phyloP scores from a whole-genome alignment of 2,113 vertebrate species.

The Lethenteron camtschaticum region DNA sequence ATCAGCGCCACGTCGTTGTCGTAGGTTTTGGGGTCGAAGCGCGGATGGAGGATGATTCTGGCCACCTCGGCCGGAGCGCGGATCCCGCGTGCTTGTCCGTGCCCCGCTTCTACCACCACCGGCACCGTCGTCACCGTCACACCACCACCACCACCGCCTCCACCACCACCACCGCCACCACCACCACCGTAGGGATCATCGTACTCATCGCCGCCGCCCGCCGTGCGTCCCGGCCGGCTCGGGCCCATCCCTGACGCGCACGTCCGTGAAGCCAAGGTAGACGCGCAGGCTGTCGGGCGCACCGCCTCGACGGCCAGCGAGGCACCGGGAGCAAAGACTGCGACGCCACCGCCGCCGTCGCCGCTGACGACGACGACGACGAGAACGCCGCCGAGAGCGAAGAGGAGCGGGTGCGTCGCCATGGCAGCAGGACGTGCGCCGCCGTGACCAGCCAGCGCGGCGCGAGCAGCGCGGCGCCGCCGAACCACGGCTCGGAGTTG shows the following conservation, averaged over 20 bases:
- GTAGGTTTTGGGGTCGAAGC: slow-evolving; percentile 67
- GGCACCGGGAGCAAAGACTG: no score
- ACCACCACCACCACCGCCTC: no score
- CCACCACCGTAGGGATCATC: no score
- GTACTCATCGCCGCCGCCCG: no score
- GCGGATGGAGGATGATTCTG: slow-evolving; percentile 47
- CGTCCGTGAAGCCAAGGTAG: slow-evolving; percentile 45
- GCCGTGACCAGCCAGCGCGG: slow-evolving; percentile 69
- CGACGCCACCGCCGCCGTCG: no score
- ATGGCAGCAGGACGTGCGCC: slow-evolving; percentile 40
- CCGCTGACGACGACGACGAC: no score
- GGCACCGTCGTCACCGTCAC: no score
- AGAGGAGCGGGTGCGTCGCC: slow-evolving; percentile 29
- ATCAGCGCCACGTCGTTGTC: slow-evolving; percentile 77
- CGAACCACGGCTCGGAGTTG: slow-evolving; percentile 66
- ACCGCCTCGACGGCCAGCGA: slow-evolving; percentile 35
- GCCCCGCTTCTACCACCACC: no score
- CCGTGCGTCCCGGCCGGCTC: no score
- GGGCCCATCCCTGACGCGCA: slow-evolving; percentile 23
- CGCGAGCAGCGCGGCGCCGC: slow-evolving; percentile 68
- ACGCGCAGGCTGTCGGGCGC: slow-evolving; percentile 44
- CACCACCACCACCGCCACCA: no score
- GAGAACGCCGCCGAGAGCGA: no score
- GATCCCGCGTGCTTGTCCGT: slow-evolving; percentile 8
- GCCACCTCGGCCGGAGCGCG: slow-evolving; percentile 38